These are phyloP conservation scores for Empidonax traillii DNA, from an alignment of 2,113 vertebrate species.

Conservation along the genomic window DNA sequence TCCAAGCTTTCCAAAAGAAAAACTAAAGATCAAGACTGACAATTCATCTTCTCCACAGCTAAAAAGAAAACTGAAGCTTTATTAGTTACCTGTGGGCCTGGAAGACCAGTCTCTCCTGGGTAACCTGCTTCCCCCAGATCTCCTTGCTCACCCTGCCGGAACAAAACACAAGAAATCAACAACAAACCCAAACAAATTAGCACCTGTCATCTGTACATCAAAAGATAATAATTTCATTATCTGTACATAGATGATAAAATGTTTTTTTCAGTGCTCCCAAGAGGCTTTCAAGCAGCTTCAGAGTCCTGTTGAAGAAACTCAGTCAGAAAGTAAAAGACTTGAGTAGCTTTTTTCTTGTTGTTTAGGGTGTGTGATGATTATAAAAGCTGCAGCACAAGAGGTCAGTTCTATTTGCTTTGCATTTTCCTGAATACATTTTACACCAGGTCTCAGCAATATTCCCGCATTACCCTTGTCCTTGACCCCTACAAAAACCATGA, in stretches of 20 bases:
- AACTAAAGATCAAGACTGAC: not conserved
- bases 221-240: not conserved
- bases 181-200: not conserved
- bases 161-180: not conserved
- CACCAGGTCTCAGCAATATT: not conserved
- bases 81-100: constrained; percentile 59
- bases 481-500: not conserved
- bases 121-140: constrained; percentile 38
- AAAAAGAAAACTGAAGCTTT: not conserved
- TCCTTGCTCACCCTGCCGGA: constrained; percentile 62
- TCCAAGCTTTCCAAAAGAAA: not conserved
- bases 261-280: not conserved
- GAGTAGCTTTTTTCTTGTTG: not conserved
- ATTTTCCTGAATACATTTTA: not conserved
- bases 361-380: not conserved
- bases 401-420: not conserved
- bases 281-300: not conserved
- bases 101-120: constrained; percentile 54
- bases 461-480: not conserved
- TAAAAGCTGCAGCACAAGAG: not conserved
- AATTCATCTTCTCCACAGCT: not conserved
- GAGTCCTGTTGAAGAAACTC: not conserved
- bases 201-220: not conserved
- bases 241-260: not conserved
- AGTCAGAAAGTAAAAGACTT: not conserved